Evolutionary conservation across 1,140 invertebrate species (phyloP).

Genomic region (Drosophila biarmipes): DNA sequence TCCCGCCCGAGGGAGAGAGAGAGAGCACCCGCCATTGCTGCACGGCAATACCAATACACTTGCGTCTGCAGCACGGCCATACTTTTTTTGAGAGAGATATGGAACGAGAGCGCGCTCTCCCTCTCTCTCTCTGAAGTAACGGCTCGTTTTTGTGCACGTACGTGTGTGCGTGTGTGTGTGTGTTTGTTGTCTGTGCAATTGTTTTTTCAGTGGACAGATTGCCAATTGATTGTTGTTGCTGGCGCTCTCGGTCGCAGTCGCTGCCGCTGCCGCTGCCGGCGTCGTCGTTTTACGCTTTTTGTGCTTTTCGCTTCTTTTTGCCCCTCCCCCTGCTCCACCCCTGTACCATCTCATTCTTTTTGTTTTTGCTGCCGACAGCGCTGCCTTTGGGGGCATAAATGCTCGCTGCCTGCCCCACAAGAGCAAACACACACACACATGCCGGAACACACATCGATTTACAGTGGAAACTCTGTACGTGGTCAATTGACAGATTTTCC

Average conservation of each 20-base stretch:
- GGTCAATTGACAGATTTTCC: too few relatives aligned
- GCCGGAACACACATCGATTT: slow-evolving; percentile 17
- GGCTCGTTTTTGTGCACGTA: slow-evolving; percentile 37
- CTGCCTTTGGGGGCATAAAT: slow-evolving; percentile 75
- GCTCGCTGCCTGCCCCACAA: slow-evolving; percentile 63
- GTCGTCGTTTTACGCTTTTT: slow-evolving; percentile 70
- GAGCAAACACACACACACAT: slow-evolving; percentile 40
- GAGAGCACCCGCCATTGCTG: slow-evolving; percentile 14
- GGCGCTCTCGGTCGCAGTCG: slow-evolving; percentile 24
- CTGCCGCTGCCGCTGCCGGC: slow-evolving; percentile 7
- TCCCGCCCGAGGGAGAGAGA: slow-evolving; percentile 12
- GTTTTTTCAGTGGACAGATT: slow-evolving; percentile 83
- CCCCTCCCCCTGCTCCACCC: neutral
- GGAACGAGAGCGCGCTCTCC: slow-evolving; percentile 1
- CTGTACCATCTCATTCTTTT: neutral
- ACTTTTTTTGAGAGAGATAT: slow-evolving; percentile 56
- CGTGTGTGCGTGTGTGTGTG: slow-evolving; percentile 29
- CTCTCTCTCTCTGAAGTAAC: slow-evolving; percentile 44
- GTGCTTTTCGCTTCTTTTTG: slow-evolving; percentile 46
- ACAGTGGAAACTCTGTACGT: slow-evolving; percentile 5
- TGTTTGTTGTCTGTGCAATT: slow-evolving; percentile 67
- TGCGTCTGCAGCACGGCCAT: slow-evolving; percentile 56
- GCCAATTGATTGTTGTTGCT: slow-evolving; percentile 79
- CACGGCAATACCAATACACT: slow-evolving; percentile 48
- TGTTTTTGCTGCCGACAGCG: slow-evolving; percentile 61